A percentile compares a stretch with the other conserved stretches of the same genome.
Evolutionary conservation across 2,113 vertebrate genomes (phyloP).

Genomic region (Pollimyrus isidori): DNA sequence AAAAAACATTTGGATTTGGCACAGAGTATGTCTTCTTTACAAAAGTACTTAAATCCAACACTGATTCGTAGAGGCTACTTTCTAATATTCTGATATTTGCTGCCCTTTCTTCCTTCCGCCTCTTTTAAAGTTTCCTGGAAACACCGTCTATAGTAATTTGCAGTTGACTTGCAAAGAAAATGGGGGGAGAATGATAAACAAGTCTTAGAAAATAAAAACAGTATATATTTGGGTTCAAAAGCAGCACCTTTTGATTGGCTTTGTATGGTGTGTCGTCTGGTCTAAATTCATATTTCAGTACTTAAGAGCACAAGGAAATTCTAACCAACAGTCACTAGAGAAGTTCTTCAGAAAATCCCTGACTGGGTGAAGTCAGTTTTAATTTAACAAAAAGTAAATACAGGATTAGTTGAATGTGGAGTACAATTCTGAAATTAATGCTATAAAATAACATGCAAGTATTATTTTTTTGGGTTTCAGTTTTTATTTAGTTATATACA

Average conservation of each 20-base stretch:
- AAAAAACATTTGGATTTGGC: neutral
- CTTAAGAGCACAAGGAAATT: neutral
- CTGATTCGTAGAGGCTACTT: neutral
- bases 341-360: neutral
- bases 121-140: neutral
- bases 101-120: neutral
- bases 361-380: neutral
- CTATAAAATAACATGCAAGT: neutral
- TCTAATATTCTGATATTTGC: neutral
- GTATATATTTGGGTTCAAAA: neutral
- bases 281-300: neutral
- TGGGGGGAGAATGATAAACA: neutral
- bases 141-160: neutral
- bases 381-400: neutral
- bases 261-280: neutral
- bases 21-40: neutral
- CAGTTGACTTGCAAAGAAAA: neutral
- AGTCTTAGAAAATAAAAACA: neutral
- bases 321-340: neutral
- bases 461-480: neutral
- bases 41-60: neutral
- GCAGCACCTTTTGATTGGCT: neutral
- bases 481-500: neutral
- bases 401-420: neutral
- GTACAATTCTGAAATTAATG: neutral